Conservation (phyloP, 2,888 invertebrate genomes). For the Elaeidobius kamerunicus region DNA sequence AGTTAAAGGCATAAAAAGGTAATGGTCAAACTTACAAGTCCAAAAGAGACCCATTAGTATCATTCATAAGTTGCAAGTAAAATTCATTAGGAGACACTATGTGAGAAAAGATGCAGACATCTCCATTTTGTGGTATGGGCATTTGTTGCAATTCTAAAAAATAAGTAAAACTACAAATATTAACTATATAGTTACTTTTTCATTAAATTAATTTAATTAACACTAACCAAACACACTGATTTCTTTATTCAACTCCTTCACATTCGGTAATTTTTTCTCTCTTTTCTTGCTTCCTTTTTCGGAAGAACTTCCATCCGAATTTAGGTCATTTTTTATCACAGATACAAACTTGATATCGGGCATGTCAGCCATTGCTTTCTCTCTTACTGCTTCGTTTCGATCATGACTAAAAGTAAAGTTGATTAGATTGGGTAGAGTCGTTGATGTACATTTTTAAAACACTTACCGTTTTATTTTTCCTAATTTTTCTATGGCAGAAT, state of each 20-base stretch:
- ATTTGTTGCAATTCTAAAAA: constrained; percentile 29
- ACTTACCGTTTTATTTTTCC: constrained; percentile 18
- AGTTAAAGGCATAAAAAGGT: no score
- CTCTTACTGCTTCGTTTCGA: constrained; percentile 19
- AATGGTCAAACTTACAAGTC: constrained; percentile 25
- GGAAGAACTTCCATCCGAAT: constrained; percentile 1
- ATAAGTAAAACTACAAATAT: no score
- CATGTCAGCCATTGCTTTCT: constrained; percentile 2
- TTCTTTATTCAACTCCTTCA: constrained; percentile 15
- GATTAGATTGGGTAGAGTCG: not conserved
- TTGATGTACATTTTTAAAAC: no score
- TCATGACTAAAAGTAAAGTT: constrained; percentile 1
- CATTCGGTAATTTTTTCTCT: constrained; percentile 13
- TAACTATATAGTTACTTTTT: no score
- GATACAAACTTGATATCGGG: constrained; percentile 28
- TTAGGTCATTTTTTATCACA: constrained; percentile 24
- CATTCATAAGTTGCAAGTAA: constrained; percentile 37
- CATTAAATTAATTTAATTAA: no score
- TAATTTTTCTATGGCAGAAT: constrained; percentile 28
- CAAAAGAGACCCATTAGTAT: constrained; percentile 10
- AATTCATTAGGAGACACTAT: constrained; percentile 38
- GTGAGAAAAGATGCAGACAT: constrained; percentile 35
- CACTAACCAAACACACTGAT: constrained; percentile 20
- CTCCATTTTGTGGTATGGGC: constrained; percentile 22
- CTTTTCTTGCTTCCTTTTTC: not conserved